phyloP scores from a whole-genome alignment of 2,797 vertebrate species.

The Coreius guichenoti region DNA sequence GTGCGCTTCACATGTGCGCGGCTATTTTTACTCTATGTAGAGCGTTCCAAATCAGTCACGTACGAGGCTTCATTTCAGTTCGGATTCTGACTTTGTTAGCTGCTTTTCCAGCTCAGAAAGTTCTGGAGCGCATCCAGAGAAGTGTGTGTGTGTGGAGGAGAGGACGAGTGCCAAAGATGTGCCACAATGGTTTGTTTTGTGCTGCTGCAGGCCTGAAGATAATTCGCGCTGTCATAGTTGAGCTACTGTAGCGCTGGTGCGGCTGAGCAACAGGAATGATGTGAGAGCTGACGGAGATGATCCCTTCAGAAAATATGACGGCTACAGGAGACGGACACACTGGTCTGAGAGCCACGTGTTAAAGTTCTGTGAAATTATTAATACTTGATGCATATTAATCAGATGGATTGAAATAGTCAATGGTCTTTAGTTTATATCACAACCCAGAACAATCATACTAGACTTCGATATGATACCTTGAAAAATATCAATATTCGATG shows the following conservation, averaged over 20 bases:
- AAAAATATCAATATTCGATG: no score
- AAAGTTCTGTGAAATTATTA: no score
- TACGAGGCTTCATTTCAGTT: not conserved
- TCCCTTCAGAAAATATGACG: not conserved
- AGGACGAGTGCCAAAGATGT: slow-evolving; percentile 16
- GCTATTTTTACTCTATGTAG: not conserved
- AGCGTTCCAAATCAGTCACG: not conserved
- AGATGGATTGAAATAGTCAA: not conserved
- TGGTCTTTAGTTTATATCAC: not conserved
- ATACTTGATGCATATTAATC: no score
- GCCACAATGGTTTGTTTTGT: not conserved
- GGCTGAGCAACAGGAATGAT: not conserved
- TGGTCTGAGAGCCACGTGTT: no score
- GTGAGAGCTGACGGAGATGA: not conserved
- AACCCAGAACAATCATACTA: no score
- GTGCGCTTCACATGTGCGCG: not conserved
- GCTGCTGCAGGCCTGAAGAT: not conserved
- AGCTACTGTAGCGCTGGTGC: not conserved
- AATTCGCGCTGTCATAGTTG: slow-evolving; percentile 4
- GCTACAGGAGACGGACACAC: no score
- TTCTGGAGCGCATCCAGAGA: not conserved
- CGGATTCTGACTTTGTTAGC: not conserved
- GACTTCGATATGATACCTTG: no score
- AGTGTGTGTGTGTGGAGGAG: not conserved
- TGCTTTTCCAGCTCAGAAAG: not conserved